phyloP scores from a whole-genome alignment of 2,797 vertebrate species.

The Leptatherina wallacei region DNA sequence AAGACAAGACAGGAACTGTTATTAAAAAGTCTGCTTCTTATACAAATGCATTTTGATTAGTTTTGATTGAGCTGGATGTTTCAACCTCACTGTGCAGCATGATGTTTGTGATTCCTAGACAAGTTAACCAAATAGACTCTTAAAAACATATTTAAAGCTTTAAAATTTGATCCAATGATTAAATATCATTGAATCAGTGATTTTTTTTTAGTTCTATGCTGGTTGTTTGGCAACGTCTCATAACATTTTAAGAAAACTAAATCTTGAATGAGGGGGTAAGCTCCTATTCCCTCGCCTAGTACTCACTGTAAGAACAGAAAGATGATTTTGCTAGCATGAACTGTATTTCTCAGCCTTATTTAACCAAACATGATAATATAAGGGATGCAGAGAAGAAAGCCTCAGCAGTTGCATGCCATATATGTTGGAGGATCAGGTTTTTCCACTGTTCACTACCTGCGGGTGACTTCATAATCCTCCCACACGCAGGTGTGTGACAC shows the following conservation, averaged over 20 bases:
- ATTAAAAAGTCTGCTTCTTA: neutral
- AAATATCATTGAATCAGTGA: neutral
- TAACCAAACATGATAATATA: neutral
- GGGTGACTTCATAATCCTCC: neutral
- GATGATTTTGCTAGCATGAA: neutral
- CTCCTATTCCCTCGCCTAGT: neutral
- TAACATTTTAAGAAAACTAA: conserved; percentile 1
- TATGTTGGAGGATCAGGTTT: neutral
- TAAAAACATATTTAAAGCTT: neutral
- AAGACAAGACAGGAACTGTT: neutral
- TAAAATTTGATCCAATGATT: neutral
- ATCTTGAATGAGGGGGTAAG: neutral
- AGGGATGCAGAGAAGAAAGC: conserved; percentile 8
- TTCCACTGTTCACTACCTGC: conserved; percentile 1
- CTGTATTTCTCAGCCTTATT: neutral
- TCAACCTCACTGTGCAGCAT: neutral
- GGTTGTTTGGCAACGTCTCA: conserved; percentile 5
- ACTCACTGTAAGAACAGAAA: neutral
- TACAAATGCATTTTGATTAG: neutral
- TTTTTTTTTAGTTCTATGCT: neutral
- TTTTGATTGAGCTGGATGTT: neutral
- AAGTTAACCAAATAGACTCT: neutral
- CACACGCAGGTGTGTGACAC: conserved; percentile 89
- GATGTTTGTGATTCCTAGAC: neutral
- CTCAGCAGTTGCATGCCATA: neutral